Base-by-base conservation (phyloP, 2,113 vertebrate species). In the Coregonus clupeaformis region DNA sequence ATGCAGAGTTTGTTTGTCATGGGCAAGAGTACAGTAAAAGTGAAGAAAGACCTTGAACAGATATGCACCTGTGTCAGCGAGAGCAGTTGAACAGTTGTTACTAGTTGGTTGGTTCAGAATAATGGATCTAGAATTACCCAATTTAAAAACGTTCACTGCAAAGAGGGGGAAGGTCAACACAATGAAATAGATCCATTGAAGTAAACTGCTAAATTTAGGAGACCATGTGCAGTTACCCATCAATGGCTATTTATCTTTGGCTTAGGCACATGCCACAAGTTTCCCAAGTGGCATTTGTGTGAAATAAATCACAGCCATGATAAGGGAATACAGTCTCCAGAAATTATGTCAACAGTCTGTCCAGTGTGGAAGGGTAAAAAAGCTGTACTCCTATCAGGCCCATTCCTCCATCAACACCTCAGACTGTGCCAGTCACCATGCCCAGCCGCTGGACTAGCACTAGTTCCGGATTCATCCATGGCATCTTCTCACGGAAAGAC, bases 401-500 rank as follows among this genome's bases (percentile, higher is more conserved):
- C 71, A 76, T 18, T 75, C 69, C 59, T 60, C 78, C 73, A 32
- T 81, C 85, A 81, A 66, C 82, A 73, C 64, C 69, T 71, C 18
- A 68, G 62, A 3, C 36, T 59, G 67, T 73, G 82, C 82, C 80
- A 82, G 73, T 77, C 49, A 52, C 36, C 36, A 42, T 42, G 36
- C 36, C 9, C 9, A 42, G 36, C 36, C 36, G 36, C 71, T 80
- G 55, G 69, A 73, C 45, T 49, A 69, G 60, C 49, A 76, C 47
- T 69, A 75, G 70, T 42, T 67, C 77, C 68, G 77, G 79, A 59
- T 60, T 24, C 57, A 60, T 60, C 57, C 55, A 76, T 72, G 73
- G 76, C 76, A 85, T 67, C 64, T 74, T 79, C 80, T 79, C 82
- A 81, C 85, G 72, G 76, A 79, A 55, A 78, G 80, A 77, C 68